A percentile compares a stretch with the other conserved stretches of the same genome.
Evolutionary conservation across 2,888 invertebrate genomes (phyloP).

Genomic region (Quadriops clusia): DNA sequence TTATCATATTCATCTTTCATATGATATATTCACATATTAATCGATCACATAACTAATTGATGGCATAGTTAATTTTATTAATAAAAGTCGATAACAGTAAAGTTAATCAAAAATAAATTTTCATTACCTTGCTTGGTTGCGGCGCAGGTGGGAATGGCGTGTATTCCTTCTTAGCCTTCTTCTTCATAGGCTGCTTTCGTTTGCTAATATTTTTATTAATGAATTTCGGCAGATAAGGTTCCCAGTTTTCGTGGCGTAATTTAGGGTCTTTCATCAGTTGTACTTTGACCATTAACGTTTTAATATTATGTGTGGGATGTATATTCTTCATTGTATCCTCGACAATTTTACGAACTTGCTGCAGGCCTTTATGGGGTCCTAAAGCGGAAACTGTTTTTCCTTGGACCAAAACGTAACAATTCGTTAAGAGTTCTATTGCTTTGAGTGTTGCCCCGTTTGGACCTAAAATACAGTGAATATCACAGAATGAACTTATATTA

Average conservation of each 20-base stretch:
- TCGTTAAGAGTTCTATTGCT: slow-evolving; percentile 89
- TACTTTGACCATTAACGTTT: slow-evolving; percentile 93
- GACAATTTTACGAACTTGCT: slow-evolving; percentile 78
- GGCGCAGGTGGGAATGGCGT: slow-evolving; percentile 97
- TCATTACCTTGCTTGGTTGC: slow-evolving; percentile 67
- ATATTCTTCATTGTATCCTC: slow-evolving; percentile 98
- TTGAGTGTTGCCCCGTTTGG: slow-evolving; percentile 97
- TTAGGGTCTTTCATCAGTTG: slow-evolving; percentile 90
- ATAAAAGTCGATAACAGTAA: slow-evolving; percentile 5
- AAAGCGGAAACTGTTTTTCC: slow-evolving; percentile 94
- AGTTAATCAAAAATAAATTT: slow-evolving; percentile 5
- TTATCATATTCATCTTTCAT: slow-evolving; percentile 4
- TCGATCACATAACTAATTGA: not conserved
- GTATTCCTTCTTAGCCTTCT: slow-evolving; percentile 83
- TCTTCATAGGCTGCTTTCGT: slow-evolving; percentile 78
- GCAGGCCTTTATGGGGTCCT: slow-evolving; percentile 88
- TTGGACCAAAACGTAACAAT: slow-evolving; percentile 93
- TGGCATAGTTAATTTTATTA: not conserved
- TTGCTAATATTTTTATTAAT: slow-evolving; percentile 76
- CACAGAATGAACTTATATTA: too few species aligned
- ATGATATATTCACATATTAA: not conserved
- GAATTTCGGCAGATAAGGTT: slow-evolving; percentile 90
- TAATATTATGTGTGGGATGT: slow-evolving; percentile 97
- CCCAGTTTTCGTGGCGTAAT: slow-evolving; percentile 90
- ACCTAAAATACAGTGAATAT: too few species aligned